Percentiles rank a stretch among this genome's conserved stretches.
phyloP scores from a whole-genome alignment of 2,888 invertebrate genomes.

The Nebria salina region DNA sequence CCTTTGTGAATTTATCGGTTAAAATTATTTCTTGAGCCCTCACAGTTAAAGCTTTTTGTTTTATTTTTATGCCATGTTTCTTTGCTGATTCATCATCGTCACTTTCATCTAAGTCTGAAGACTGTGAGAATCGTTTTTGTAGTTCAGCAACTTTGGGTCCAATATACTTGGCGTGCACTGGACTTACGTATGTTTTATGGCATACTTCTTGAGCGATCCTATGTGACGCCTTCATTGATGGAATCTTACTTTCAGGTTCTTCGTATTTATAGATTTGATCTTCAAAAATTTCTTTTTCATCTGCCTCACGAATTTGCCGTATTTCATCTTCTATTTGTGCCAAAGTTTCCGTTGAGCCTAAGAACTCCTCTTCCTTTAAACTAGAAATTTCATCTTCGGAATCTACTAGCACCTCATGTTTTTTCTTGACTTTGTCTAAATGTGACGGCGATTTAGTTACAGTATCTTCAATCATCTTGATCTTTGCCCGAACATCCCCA shows the following conservation, averaged over 20 bases:
- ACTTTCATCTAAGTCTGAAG: slow-evolving; percentile 55
- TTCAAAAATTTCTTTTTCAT: slow-evolving; percentile 48
- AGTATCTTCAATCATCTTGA: slow-evolving; percentile 67
- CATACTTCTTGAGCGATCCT: slow-evolving; percentile 49
- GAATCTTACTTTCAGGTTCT: slow-evolving; percentile 50
- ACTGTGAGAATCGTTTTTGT: slow-evolving; percentile 62
- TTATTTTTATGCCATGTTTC: slow-evolving; percentile 35
- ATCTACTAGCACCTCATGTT: slow-evolving; percentile 57
- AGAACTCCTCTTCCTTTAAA: slow-evolving; percentile 60
- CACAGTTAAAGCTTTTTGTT: slow-evolving; percentile 39
- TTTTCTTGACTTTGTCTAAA: slow-evolving; percentile 56
- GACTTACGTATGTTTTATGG: slow-evolving; percentile 48
- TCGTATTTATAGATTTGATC: slow-evolving; percentile 50
- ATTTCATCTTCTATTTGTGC: slow-evolving; percentile 59
- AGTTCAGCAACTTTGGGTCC: slow-evolving; percentile 64
- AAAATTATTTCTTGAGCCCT: slow-evolving; percentile 28
- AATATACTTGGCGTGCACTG: slow-evolving; percentile 59
- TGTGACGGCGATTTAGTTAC: slow-evolving; percentile 58
- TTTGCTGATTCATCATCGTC: slow-evolving; percentile 52
- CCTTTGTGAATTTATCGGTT: slow-evolving; percentile 8
- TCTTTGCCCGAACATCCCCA: slow-evolving; percentile 68
- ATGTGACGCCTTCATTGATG: slow-evolving; percentile 49
- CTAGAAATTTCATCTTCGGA: slow-evolving; percentile 62
- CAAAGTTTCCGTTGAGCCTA: slow-evolving; percentile 60
- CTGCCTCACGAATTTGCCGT: slow-evolving; percentile 48